These are phyloP conservation scores for Penaeus indicus DNA, from an alignment of 1,140 invertebrate species.

Conservation along the genomic window DNA sequence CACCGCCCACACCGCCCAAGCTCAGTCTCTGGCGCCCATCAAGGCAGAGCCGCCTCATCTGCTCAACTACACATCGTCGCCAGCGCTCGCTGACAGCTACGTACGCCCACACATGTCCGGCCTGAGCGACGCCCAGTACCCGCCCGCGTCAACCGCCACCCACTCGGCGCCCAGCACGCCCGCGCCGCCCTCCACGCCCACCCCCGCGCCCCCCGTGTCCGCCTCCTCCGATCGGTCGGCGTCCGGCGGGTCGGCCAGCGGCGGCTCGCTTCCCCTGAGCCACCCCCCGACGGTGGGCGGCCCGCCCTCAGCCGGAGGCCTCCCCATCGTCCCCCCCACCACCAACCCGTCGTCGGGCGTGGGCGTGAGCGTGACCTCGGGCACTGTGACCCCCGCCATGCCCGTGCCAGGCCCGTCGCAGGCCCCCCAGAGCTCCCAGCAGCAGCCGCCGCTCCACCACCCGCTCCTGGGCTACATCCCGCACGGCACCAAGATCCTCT, in stretches of 20 bases:
- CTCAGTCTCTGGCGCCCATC: constrained; percentile 39
- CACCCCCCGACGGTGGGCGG: constrained; percentile 17
- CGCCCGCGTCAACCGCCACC: constrained; percentile 54
- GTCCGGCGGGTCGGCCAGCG: constrained; percentile 50
- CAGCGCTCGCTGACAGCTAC: constrained; percentile 41
- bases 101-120: constrained; percentile 59
- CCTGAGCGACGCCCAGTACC: constrained; percentile 57
- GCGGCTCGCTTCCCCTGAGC: constrained; percentile 23
- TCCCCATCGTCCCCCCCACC: constrained; percentile 33
- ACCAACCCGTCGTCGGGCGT: constrained; percentile 7
- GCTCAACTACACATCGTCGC: constrained; percentile 1
- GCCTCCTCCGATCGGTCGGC: constrained; percentile 41
- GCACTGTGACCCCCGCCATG: constrained; percentile 49
- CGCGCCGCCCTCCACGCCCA: constrained; percentile 55
- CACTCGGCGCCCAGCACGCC: constrained; percentile 56
- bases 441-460: constrained; percentile 45
- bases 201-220: constrained; percentile 39
- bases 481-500: constrained; percentile 71
- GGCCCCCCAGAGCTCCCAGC: constrained; percentile 17
- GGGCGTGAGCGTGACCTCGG: neutral
- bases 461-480: constrained; percentile 63
- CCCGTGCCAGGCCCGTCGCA: constrained; percentile 58
- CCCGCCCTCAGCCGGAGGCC: neutral
- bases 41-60: constrained; percentile 44
- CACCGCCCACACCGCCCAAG: constrained; percentile 34